Conservation (phyloP, 2,888 invertebrate genomes). For the Temnothorax unifasciatus region DNA sequence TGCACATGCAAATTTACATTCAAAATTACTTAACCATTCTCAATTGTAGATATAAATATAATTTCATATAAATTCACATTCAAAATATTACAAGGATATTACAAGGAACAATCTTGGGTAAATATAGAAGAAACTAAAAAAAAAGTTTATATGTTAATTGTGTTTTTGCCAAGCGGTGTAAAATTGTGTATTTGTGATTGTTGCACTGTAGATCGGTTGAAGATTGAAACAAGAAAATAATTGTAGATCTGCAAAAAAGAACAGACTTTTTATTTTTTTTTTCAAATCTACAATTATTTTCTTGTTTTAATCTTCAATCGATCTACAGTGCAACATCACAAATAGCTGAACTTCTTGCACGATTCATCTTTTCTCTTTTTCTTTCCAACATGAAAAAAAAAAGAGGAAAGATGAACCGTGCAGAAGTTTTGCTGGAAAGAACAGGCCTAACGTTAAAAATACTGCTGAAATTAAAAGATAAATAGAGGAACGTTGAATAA, state of each 20-base stretch:
- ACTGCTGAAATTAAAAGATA: not conserved
- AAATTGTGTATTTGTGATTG: not conserved
- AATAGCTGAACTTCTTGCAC: too few species aligned
- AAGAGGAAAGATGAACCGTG: too few species aligned
- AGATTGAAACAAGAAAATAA: not conserved
- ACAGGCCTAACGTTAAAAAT: not conserved
- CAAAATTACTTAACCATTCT: constrained; percentile 9
- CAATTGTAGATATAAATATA: not conserved
- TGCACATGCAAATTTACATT: not conserved
- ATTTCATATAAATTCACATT: not conserved
- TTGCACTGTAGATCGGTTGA: not conserved
- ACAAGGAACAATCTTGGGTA: not conserved
- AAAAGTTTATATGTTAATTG: not conserved
- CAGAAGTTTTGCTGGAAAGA: too few species aligned
- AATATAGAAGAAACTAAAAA: not conserved
- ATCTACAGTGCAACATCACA: too few species aligned
- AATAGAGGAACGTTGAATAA: not conserved
- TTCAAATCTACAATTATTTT: too few species aligned
- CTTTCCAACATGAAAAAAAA: too few species aligned
- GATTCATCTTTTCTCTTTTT: too few species aligned
- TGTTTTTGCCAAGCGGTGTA: not conserved
- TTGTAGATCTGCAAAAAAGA: not conserved
- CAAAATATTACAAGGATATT: not conserved
- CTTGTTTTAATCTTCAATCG: too few species aligned
- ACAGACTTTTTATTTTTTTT: too few species aligned